Base-by-base conservation (phyloP, 2,113 vertebrate species). In the Epinephelus fuscoguttatus region DNA sequence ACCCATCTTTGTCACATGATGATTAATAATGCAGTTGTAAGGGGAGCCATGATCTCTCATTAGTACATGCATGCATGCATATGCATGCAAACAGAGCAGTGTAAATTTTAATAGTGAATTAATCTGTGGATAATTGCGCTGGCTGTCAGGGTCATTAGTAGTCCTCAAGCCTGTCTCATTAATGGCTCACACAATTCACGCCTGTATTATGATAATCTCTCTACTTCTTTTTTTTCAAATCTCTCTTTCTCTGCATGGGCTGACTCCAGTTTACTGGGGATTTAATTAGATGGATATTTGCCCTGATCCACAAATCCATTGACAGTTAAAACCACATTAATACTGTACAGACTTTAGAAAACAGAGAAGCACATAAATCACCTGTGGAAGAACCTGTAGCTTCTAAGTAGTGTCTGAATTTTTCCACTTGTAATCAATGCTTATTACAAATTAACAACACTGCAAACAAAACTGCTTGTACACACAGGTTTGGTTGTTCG, bases 121-220 rank as follows among this genome's bases (percentile, higher is more conserved):
- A 91, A 93, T 93, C 77, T 90, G 73, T 70, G 69, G 78, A 64
- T 84, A 92, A 91, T 93, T 91, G 66, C 80, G 6, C 33, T 50
- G 42, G 78, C 59, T 89, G 82, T 76, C 40, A 42, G 86, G 83
- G 84, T 89, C 88, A 89, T 91, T 88, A 91, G 87, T 73, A 73
- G 70, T 85, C 70, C 84, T 78, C 80, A 62, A 80, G 78, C 74
- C 85, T 70, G 70, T 68, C 77, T 78, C 66, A 80, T 75, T 88
- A 84, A 82, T 69, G 71, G 45, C 75, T 86, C 13, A 18, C 59
- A 85, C 60, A 85, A 84, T 67, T 59, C 66, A 87, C 1, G 42
- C 50, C 61, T 66, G 62, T 78, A 23, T 85, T 86, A 61, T 83
- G 64, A 84, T 82, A 68, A 87, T 88, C 55, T 50, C 30, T 59